Conservation (phyloP, 2,888 invertebrate genomes). For the Hypsopygia costalis region DNA sequence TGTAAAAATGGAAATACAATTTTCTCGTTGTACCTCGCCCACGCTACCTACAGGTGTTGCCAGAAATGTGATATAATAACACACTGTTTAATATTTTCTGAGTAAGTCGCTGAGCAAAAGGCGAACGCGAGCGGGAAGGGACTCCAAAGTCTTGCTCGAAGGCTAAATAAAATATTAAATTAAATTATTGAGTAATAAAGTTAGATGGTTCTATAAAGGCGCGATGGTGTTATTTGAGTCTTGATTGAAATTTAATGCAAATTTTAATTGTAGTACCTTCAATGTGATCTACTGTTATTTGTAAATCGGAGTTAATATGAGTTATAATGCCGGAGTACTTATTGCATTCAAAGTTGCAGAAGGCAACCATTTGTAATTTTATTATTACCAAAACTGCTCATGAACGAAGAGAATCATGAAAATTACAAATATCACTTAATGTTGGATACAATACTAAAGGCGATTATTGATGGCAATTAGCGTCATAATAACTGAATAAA, state of each 20-base stretch:
- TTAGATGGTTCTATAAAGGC: conserved; percentile 6
- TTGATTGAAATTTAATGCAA: conserved; percentile 8
- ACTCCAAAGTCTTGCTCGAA: not conserved
- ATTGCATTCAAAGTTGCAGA: no score
- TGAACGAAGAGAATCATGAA: no score
- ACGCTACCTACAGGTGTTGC: conserved; percentile 62
- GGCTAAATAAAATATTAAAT: not conserved
- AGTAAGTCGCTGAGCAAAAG: conserved; percentile 24
- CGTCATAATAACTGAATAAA: no score
- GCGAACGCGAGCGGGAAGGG: conserved; percentile 1
- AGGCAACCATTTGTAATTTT: no score
- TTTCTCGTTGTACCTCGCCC: conserved; percentile 66
- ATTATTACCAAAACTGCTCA: no score
- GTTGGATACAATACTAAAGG: no score
- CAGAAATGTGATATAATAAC: conserved; percentile 65
- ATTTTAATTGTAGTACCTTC: conserved; percentile 7
- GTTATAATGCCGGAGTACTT: no score
- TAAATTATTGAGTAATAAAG: conserved; percentile 9
- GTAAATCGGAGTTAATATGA: no score
- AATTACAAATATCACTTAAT: no score
- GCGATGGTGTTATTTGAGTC: conserved; percentile 3
- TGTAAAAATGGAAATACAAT: conserved; percentile 81
- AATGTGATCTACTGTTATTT: no score
- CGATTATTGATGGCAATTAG: no score
- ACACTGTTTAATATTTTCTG: conserved; percentile 54